Base-by-base conservation (phyloP, 1,140 invertebrate species). In the Lethrus apterus region DNA sequence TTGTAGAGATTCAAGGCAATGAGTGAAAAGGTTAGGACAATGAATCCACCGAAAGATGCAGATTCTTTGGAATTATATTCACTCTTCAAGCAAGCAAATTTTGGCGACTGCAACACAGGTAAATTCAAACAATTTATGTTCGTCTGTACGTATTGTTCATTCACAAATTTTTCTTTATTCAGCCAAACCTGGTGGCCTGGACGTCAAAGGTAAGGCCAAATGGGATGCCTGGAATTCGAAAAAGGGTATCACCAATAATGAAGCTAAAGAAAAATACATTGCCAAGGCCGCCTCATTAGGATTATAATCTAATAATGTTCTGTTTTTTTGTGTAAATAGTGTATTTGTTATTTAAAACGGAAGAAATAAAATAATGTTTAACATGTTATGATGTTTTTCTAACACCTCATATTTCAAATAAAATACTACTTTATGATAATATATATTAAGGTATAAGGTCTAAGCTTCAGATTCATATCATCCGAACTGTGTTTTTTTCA, bases 221-320 rank as follows among this genome's bases (percentile, higher is more conserved):
- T 97, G 92, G 89, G 86, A 94, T 59, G 80, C 89, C 11, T 98
- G 93, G 93, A 78, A 80, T 54, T 69, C 64, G 15, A 85, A 81
- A 66, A 93, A 91, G 69, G 91, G 92, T 59, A 71, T 77, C 50
- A 70, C 71, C 31, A 74, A 80, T 61, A 86, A 90, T n/a, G 79
- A 77, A 29, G 91, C 93, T 10, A 87, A 89, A 66, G 74, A 83
- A 59, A 74, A 81, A 2, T 97, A 96, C 67, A 76, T 95, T 46
- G 75, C 74, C 2, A 84, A 86, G 64, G 87, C 10, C 11, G 3
- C 13, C 14, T n/a, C n/a, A n/a, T n/a, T n/a, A n/a, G n/a, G n/a
- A n/a, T n/a, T n/a, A n/a, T n/a, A n/a, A n/a, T n/a, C n/a, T n/a
- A n/a, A n/a, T n/a, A n/a, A n/a, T n/a, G n/a, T n/a, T n/a, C n/a